Conservation (phyloP, 92 coral and sea anemone species). For the Phenganax subtilis region DNA sequence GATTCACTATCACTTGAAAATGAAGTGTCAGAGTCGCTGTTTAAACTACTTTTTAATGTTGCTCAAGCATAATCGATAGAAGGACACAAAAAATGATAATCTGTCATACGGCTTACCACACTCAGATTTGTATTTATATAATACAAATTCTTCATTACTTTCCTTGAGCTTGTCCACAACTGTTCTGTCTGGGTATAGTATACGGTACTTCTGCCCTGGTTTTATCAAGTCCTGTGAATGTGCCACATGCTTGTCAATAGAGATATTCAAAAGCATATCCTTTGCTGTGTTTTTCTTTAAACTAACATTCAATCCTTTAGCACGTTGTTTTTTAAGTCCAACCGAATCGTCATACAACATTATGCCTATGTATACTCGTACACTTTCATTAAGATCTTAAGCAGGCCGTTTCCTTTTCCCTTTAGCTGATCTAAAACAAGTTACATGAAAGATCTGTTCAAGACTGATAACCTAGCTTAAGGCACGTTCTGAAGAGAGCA, state of each 20-base stretch:
- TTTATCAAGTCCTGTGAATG: constrained; percentile 46
- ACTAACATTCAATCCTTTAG: constrained; percentile 34
- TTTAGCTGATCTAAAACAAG: constrained; percentile 20
- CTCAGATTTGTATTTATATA: constrained; percentile 50
- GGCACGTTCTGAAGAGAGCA: neutral
- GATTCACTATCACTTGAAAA: constrained; percentile 36
- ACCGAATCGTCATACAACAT: constrained; percentile 37
- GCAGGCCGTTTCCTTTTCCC: constrained; percentile 39
- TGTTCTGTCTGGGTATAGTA: constrained; percentile 40
- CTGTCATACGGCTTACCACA: constrained; percentile 54
- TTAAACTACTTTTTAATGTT: constrained; percentile 35
- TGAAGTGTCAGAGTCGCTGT: constrained; percentile 27
- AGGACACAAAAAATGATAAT: constrained; percentile 48
- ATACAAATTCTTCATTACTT: constrained; percentile 44
- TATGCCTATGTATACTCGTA: constrained; percentile 39
- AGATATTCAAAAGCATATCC: constrained; percentile 44
- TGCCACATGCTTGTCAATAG: constrained; percentile 51
- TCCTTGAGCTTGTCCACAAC: constrained; percentile 49
- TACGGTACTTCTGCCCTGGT: constrained; percentile 11
- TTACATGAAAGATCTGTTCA: neutral
- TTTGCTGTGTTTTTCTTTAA: constrained; percentile 36
- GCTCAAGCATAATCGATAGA: constrained; percentile 41
- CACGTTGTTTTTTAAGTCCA: constrained; percentile 29
- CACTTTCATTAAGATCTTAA: constrained; percentile 40
- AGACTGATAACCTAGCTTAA: neutral